phyloP scores from a whole-genome alignment of 1,140 invertebrate genomes.

The Drosophila pallidifrons region DNA sequence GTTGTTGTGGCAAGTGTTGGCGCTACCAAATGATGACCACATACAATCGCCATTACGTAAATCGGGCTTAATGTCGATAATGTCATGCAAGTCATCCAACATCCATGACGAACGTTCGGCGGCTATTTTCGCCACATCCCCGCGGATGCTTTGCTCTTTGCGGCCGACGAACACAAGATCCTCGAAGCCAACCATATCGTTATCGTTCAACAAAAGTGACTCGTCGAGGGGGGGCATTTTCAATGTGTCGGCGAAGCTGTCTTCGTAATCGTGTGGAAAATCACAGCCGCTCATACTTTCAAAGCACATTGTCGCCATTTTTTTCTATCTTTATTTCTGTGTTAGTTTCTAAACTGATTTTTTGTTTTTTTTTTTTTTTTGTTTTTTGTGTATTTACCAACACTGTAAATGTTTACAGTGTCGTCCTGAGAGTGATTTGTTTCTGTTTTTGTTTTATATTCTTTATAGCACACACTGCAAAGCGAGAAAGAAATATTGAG shows the following conservation, averaged over 20 bases:
- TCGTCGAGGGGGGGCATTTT: not conserved
- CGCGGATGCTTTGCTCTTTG: slow-evolving; percentile 35
- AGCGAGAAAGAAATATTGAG: not conserved
- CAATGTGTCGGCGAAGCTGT: not conserved
- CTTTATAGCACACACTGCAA: not conserved
- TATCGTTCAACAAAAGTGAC: not conserved
- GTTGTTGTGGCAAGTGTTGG: not conserved
- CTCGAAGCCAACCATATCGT: not conserved
- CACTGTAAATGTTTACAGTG: not conserved
- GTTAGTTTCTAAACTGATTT: not conserved
- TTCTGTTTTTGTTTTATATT: too few species aligned
- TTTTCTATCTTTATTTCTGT: not conserved
- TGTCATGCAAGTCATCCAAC: not conserved
- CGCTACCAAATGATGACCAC: slow-evolving; percentile 51
- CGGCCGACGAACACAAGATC: not conserved
- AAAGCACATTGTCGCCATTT: slow-evolving; percentile 23
- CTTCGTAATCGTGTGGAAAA: not conserved
- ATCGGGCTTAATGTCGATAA: slow-evolving; percentile 50
- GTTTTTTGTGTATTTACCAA: not conserved
- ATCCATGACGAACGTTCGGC: not conserved
- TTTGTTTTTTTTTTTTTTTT: too few species aligned
- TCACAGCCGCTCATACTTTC: not conserved
- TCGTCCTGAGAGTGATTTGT: not conserved
- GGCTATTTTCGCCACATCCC: slow-evolving; percentile 35
- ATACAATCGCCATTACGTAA: slow-evolving; percentile 67